A percentile compares a stretch with the other conserved stretches of the same genome.
Evolutionary conservation across 2,113 vertebrate genomes (phyloP).

Genomic region (Tiliqua scincoides): DNA sequence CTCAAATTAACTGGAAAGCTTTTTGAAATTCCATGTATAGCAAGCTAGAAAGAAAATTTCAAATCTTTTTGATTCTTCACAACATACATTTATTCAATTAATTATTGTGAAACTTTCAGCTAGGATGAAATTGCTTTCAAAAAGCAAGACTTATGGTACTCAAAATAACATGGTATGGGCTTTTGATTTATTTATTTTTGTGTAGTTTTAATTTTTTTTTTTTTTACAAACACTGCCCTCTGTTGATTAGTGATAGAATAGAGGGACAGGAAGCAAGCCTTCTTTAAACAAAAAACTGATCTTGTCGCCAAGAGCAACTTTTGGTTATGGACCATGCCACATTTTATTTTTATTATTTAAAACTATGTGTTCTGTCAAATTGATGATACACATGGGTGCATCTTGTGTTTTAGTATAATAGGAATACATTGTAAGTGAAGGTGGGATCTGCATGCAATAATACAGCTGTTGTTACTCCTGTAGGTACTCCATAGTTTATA

Average conservation of each 20-base stretch:
- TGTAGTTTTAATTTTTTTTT: constrained; percentile 46
- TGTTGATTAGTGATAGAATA: background rate
- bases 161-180: constrained; percentile 48
- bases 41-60: constrained; percentile 4
- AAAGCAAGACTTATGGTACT: constrained; percentile 34
- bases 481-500: constrained; percentile 48
- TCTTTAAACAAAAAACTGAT: background rate
- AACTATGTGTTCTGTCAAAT: constrained; percentile 8
- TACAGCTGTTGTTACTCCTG: constrained; percentile 44
- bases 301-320: background rate
- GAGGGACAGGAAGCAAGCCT: constrained; percentile 17
- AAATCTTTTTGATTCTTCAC: constrained; percentile 38
- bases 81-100: constrained; percentile 30
- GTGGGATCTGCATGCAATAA: constrained; percentile 25
- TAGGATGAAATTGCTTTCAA: constrained; percentile 30
- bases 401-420: constrained; percentile 23
- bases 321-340: constrained; percentile 22
- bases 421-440: constrained; percentile 15
- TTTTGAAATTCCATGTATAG: constrained; percentile 11
- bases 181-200: constrained; percentile 50
- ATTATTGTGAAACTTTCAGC: background rate
- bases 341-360: background rate
- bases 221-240: background rate
- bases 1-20: constrained; percentile 21
- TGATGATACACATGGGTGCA: background rate